Evolutionary conservation across 2,113 vertebrate genomes (phyloP).

Genomic region (Pangasianodon hypophthalmus): DNA sequence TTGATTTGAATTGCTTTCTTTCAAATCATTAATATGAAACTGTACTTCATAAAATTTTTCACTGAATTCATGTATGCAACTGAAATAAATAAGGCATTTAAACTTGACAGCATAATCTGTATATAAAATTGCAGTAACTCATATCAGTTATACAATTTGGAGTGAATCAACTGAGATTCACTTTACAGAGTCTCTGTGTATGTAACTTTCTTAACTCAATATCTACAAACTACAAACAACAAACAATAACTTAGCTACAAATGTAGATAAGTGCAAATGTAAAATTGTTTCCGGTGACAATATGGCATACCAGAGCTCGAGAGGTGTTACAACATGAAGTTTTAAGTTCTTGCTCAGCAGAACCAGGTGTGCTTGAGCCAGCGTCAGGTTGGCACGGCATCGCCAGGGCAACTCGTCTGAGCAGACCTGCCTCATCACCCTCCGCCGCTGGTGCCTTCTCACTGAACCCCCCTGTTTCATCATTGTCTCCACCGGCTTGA

Average conservation of each 20-base stretch:
- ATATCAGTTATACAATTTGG: neutral
- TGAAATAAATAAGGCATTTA: neutral
- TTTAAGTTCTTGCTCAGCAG: conserved; percentile 73
- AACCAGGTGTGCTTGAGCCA: conserved; percentile 77
- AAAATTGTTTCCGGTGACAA: neutral
- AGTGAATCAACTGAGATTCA: neutral
- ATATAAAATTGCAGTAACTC: neutral
- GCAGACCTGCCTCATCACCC: conserved; percentile 69
- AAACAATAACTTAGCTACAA: too few relatives aligned
- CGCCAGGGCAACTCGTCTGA: conserved; percentile 84
- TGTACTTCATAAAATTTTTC: neutral
- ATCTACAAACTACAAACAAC: too few relatives aligned
- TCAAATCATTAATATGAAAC: neutral
- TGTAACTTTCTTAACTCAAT: neutral
- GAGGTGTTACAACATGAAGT: conserved; percentile 52
- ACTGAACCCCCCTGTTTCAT: conserved; percentile 65
- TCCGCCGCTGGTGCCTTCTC: conserved; percentile 62
- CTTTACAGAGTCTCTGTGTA: neutral
- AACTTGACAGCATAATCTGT: neutral
- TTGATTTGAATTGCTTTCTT: neutral
- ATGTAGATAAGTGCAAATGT: neutral
- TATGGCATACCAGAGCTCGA: conserved; percentile 60
- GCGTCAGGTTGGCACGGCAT: conserved; percentile 79
- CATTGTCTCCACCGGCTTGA: conserved; percentile 66
- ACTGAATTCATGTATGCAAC: neutral